Conservation (phyloP, 2,113 vertebrate genomes). For the Crotophaga sulcirostris region DNA sequence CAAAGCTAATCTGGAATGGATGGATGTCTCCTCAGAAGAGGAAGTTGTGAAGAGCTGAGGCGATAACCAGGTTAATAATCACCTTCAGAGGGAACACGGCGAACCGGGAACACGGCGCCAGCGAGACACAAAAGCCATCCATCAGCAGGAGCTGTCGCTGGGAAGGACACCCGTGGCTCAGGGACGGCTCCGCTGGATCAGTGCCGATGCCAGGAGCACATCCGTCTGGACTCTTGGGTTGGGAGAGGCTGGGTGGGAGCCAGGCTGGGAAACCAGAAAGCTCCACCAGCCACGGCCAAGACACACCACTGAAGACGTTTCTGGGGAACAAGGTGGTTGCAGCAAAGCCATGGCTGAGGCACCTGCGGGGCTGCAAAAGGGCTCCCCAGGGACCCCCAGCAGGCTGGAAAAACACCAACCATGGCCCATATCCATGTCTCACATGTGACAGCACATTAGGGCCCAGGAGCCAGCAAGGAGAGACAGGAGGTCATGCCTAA, state of each 20-base stretch:
- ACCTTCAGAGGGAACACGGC: not conserved
- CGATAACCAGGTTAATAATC: not conserved
- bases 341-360: not conserved
- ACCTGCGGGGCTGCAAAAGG: not conserved
- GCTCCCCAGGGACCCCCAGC: not conserved
- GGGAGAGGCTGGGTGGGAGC: not conserved
- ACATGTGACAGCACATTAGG: not conserved
- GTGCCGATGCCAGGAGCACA: not conserved
- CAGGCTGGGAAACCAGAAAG: not conserved
- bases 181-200: not conserved
- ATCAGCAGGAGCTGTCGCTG: not conserved
- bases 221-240: not conserved
- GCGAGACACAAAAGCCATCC: not conserved
- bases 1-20: not conserved
- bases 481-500: not conserved
- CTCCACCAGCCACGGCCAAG: fast-evolving
- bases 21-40: not conserved
- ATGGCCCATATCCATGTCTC: not conserved
- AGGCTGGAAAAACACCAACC: not conserved
- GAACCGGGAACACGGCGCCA: not conserved
- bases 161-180: not conserved
- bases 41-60: not conserved
- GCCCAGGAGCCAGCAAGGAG: not conserved
- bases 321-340: not conserved
- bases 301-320: not conserved